A percentile compares a stretch with the other conserved stretches of the same genome.
Evolutionary conservation across 2,797 vertebrate species (phyloP).

Genomic region (Oophaga sylvatica): DNA sequence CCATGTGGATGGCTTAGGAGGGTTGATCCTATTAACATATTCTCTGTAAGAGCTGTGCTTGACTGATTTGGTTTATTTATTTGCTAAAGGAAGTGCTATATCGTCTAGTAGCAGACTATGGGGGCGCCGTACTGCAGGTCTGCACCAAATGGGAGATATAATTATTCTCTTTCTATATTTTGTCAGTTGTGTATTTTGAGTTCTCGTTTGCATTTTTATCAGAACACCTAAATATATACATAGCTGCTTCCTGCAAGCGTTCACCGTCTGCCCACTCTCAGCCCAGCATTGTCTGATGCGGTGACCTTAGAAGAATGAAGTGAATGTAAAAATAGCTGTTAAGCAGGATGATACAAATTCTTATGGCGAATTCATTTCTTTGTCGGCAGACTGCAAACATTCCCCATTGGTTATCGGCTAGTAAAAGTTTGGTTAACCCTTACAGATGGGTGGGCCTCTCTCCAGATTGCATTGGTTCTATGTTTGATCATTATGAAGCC

Average conservation of each 20-base stretch:
- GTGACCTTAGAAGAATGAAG: conserved; percentile 51
- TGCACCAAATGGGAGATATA: background rate
- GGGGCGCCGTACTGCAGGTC: background rate
- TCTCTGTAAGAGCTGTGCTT: no score
- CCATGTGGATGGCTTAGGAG: no score
- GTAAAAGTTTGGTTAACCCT: background rate
- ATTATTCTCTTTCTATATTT: background rate
- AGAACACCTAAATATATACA: conserved; percentile 40
- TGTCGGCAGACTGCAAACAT: conserved; percentile 52
- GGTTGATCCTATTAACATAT: no score
- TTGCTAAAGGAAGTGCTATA: background rate
- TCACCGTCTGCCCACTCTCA: conserved; percentile 4
- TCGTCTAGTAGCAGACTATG: no score
- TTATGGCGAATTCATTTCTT: conserved; percentile 28
- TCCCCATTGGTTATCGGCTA: conserved; percentile 5
- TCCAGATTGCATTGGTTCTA: no score
- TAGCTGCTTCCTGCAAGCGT: background rate
- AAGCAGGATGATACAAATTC: conserved; percentile 57
- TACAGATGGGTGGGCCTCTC: background rate
- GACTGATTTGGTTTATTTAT: no score
- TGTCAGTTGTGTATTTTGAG: background rate
- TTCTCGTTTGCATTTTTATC: background rate
- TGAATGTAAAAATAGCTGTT: conserved; percentile 61
- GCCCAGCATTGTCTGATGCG: conserved; percentile 10
- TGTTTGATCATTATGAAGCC: no score